phyloP scores from a whole-genome alignment of 2,113 vertebrate genomes.

The Castor canadensis region DNA sequence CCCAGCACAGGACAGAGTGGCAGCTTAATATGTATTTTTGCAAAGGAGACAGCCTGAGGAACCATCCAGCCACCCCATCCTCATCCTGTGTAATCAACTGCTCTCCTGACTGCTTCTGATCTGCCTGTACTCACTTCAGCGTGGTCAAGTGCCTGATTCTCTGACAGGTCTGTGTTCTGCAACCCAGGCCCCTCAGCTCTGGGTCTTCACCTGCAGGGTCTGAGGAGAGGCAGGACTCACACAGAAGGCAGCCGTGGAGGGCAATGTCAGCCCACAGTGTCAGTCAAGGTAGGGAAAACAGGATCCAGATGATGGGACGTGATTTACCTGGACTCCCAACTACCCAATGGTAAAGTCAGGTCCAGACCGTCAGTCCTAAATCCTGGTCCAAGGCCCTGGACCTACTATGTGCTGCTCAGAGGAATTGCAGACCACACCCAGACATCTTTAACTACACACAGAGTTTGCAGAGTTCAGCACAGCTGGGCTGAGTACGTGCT shows the following conservation, averaged over 20 bases:
- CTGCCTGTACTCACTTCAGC: not conserved
- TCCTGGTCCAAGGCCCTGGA: not conserved
- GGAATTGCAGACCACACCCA: not conserved
- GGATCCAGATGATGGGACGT: not conserved
- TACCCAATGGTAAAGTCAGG: not conserved
- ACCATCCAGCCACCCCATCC: not conserved
- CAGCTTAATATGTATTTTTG: not conserved
- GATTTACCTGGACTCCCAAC: not conserved
- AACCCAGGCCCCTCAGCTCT: not conserved
- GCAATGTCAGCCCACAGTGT: not conserved
- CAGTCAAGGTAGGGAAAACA: not conserved
- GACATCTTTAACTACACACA: not conserved
- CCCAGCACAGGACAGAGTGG: not conserved
- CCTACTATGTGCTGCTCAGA: not conserved
- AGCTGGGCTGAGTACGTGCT: not conserved
- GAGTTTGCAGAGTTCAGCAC: not conserved
- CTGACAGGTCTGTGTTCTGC: not conserved
- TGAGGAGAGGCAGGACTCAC: not conserved
- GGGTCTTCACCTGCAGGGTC: not conserved
- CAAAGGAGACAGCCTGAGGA: not conserved
- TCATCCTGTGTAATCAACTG: accelerated
- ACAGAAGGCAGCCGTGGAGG: not conserved
- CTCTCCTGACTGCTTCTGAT: not conserved
- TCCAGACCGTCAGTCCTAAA: not conserved
- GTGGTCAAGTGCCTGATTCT: too few species aligned